Conservation (phyloP, 2,113 vertebrate species). For the Tachuris rubrigastra region DNA sequence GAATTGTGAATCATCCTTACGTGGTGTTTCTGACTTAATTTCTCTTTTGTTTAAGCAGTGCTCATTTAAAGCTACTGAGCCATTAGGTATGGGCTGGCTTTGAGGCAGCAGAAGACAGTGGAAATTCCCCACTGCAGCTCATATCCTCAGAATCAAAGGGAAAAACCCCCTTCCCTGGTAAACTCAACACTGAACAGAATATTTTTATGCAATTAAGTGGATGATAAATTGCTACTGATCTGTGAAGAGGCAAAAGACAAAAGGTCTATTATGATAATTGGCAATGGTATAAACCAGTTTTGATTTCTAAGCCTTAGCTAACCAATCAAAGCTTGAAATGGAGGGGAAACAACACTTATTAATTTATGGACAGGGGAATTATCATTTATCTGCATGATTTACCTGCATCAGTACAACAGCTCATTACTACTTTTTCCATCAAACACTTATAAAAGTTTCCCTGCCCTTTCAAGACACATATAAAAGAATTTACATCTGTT, state of each 20-base stretch:
- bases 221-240: slow-evolving; percentile 22
- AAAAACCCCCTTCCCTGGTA: not conserved
- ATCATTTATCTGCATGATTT: not conserved
- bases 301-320: not conserved
- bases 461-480: not conserved
- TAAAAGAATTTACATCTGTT: not conserved
- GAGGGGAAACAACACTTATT: not conserved
- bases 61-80: not conserved
- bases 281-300: not conserved
- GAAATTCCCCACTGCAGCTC: slow-evolving; percentile 7
- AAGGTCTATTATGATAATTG: not conserved
- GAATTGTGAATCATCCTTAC: not conserved
- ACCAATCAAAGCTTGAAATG: not conserved
- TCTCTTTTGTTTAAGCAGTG: not conserved
- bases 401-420: not conserved
- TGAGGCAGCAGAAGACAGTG: not conserved
- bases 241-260: not conserved
- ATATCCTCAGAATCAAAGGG: not conserved
- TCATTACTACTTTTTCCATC: not conserved
- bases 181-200: not conserved
- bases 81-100: not conserved
- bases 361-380: not conserved
- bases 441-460: not conserved
- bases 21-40: not conserved
- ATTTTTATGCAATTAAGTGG: not conserved